A percentile compares a stretch with the other conserved stretches of the same genome.
Evolutionary conservation across 2,888 invertebrate species (phyloP).

Genomic region (Oscheius sp.): DNA sequence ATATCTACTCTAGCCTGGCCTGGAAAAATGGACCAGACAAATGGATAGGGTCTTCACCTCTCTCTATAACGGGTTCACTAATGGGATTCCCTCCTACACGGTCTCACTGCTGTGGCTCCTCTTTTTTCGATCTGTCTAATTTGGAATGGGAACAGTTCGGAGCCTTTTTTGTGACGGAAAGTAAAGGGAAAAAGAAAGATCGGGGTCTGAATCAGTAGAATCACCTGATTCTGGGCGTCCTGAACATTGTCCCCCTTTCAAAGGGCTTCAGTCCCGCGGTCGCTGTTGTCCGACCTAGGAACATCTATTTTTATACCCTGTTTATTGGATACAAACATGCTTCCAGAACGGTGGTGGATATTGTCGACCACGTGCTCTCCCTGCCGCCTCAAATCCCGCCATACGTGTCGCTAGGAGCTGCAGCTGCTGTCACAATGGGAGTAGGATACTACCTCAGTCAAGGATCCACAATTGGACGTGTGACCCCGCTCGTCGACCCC

Average conservation of each 20-base stretch:
- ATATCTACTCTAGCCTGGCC: too few relatives aligned
- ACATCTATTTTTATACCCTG: not conserved
- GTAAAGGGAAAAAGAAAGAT: too few relatives aligned
- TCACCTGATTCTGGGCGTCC: too few relatives aligned
- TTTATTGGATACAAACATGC: not conserved
- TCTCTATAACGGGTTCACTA: too few relatives aligned
- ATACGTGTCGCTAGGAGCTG: conserved; percentile 51
- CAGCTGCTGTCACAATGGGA: conserved; percentile 62
- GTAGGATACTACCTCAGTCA: conserved; percentile 57
- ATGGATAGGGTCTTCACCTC: too few relatives aligned
- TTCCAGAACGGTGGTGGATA: conserved; percentile 34
- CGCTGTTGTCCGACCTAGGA: not conserved
- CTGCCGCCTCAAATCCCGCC: conserved; percentile 17
- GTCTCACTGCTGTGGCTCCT: too few relatives aligned
- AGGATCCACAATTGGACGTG: conserved; percentile 36
- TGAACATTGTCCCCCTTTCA: not conserved
- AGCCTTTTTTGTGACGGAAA: too few relatives aligned
- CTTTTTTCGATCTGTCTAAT: too few relatives aligned
- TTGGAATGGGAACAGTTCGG: too few relatives aligned
- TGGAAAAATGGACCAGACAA: too few relatives aligned
- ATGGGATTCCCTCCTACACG: too few relatives aligned
- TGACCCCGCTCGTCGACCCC: conserved; percentile 56
- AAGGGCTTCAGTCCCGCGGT: conserved; percentile 1
- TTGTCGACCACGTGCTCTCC: conserved; percentile 34
- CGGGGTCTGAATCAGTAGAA: too few relatives aligned